These are phyloP conservation scores for Aphodius granarius DNA, from an alignment of 2,888 invertebrate species.

Conservation along the genomic window DNA sequence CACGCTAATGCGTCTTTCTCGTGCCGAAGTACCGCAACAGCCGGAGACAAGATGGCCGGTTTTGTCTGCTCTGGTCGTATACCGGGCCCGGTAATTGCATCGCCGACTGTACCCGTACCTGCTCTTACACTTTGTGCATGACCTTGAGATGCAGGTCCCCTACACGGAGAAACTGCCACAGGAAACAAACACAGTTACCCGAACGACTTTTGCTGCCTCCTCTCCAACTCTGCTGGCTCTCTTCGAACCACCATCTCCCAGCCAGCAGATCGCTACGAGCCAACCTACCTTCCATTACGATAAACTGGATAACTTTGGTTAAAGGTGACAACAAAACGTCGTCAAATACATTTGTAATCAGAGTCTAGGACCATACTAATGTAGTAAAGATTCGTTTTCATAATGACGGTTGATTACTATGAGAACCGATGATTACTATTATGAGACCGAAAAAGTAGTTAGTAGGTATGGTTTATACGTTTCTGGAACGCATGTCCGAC, in stretches of 20 bases:
- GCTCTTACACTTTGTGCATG: slow-evolving; percentile 10
- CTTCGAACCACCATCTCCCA: not conserved
- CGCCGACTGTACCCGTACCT: slow-evolving; percentile 17
- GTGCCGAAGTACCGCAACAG: slow-evolving; percentile 4
- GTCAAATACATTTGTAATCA: no score
- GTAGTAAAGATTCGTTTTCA: no score
- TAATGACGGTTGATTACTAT: no score
- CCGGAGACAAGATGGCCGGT: slow-evolving; percentile 12
- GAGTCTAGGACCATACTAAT: no score
- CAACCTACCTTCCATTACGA: not conserved
- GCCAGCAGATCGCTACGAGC: not conserved
- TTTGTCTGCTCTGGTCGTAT: not conserved
- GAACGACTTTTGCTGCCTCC: not conserved
- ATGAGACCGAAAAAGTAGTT: no score
- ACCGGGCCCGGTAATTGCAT: slow-evolving; percentile 9
- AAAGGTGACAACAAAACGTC: no score
- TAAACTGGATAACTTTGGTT: not conserved
- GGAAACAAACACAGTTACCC: slow-evolving; percentile 8
- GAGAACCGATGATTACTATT: no score
- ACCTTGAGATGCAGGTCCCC: slow-evolving; percentile 16
- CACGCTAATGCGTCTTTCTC: slow-evolving; percentile 14
- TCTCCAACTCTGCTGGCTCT: not conserved
- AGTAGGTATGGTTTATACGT: no score
- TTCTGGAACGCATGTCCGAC: no score
- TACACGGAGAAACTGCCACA: slow-evolving; percentile 7